Conservation (phyloP, 2,113 vertebrate genomes). For the Otocyon megalotis region DNA sequence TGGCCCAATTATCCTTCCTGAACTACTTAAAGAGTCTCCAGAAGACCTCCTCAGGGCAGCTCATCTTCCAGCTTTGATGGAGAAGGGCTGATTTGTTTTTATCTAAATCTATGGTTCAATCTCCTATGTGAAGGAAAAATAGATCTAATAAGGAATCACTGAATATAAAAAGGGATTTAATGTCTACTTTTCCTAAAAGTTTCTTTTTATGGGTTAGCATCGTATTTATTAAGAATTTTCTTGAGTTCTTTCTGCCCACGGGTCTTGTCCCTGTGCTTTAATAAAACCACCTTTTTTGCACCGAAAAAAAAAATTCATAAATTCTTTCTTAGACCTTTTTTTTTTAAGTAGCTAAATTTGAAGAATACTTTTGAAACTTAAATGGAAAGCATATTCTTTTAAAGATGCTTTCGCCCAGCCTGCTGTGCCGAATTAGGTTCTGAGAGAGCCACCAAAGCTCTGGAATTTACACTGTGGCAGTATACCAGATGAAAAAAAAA, state of each 20-base stretch:
- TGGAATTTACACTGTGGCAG: constrained; percentile 67
- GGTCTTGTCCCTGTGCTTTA: not conserved
- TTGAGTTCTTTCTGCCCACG: not conserved
- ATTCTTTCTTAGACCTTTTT: not conserved
- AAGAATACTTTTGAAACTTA: constrained; percentile 38
- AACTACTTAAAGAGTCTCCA: not conserved
- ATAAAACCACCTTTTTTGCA: not conserved
- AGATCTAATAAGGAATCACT: not conserved
- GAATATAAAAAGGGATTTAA: not conserved
- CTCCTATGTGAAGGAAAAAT: not conserved
- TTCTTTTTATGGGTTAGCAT: not conserved
- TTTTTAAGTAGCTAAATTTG: not conserved
- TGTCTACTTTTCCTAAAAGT: not conserved
- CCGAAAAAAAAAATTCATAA: not conserved
- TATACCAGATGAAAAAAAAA: constrained; percentile 18
- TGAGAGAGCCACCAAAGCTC: constrained; percentile 21
- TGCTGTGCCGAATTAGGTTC: not conserved
- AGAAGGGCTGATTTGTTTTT: not conserved
- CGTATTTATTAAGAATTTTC: not conserved
- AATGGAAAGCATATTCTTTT: constrained; percentile 46
- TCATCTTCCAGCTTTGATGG: not conserved
- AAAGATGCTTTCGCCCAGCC: constrained; percentile 37
- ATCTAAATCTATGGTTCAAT: not conserved
- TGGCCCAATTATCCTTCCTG: not conserved
- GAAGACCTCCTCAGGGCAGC: not conserved